phyloP scores from a whole-genome alignment of 1,140 invertebrate genomes.

The Catajapyx aquilonaris region DNA sequence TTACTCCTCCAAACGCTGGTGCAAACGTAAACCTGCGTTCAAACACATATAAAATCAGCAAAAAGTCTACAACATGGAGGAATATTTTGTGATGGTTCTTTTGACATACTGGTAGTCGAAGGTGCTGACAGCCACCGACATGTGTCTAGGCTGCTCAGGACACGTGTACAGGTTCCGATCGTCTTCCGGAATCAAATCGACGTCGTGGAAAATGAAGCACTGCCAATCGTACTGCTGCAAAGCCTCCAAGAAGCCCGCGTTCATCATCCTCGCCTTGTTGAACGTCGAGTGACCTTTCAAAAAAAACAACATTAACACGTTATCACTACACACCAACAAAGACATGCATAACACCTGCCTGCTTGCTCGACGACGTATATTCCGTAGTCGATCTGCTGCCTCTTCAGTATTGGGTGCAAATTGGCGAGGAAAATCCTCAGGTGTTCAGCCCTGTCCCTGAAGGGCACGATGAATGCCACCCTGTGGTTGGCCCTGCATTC shows the following conservation, averaged over 20 bases:
- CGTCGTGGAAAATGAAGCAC: conserved; percentile 91
- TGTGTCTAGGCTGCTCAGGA: conserved; percentile 73
- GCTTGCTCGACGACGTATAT: conserved; percentile 86
- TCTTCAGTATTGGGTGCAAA: conserved; percentile 74
- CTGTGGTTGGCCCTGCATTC: conserved; percentile 49
- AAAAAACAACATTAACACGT: conserved; percentile 11
- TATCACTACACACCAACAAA: too few species aligned
- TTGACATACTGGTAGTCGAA: conserved; percentile 61
- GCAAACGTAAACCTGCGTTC: conserved; percentile 56
- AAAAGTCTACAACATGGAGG: too few species aligned
- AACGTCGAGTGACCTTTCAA: conserved; percentile 41
- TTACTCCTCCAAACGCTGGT: conserved; percentile 75
- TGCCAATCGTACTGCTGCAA: conserved; percentile 51
- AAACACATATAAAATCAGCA: conserved; percentile 10
- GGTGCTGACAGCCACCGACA: conserved; percentile 83
- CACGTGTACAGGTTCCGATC: conserved; percentile 87
- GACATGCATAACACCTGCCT: too few species aligned
- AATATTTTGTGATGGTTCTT: too few species aligned
- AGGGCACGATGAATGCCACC: conserved; percentile 78
- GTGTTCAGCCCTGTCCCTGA: conserved; percentile 63
- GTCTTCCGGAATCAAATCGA: conserved; percentile 84
- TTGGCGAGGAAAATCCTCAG: conserved; percentile 63
- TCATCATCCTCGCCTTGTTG: too few species aligned
- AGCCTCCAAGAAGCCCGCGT: conserved; percentile 80
- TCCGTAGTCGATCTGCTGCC: conserved; percentile 77